Evolutionary conservation across 2,888 invertebrate species (phyloP), one percentile per base, ranked within the genome.

Genomic region (Cybosia mesomella): DNA sequence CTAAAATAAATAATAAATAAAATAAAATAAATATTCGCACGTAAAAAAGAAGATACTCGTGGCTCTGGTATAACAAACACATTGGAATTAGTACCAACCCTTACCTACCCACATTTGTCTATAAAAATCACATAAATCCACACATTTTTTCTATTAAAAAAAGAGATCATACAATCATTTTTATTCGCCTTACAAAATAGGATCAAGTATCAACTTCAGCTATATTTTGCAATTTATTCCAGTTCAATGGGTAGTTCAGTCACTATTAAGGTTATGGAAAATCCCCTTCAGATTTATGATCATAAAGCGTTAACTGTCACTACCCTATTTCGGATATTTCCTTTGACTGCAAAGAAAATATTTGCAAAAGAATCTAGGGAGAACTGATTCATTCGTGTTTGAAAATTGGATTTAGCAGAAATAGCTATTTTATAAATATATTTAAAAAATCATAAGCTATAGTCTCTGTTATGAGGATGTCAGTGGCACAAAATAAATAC

Each of bases 221-320:
- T 54, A 57, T 70, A 66, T 59, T 66, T 64, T 57, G 34, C 58
- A 64, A 64, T 53, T 63, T 66, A 67, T 67, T 59, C 57, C 58
- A 66, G 59, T 61, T 65, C 66, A 67, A 39, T 70, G 69, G 60
- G 32, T 57, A 64, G 34, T 63, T 22, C 63, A 67, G 58, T 64
- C 68, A 63, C 67, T 69, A 64, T 65, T 60, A 57, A 28, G 63
- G 65, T 70, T 67, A 66, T 65, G 32, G 64, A 43, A 70, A 67
- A 66, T 61, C 64, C 58, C 8, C 59, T 61, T 49, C 54, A 60
- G 66, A 63, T 72, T 71, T 68, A 70, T 58, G 62, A 55, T 66
- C 61, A 54, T 24, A 59, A 59, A 68, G 57, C 55, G 64, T 67
- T 65, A 36, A 67, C 68, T 61, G 65, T 57, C 39, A 18, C 55